These are phyloP conservation scores for Delphinus delphis DNA, from an alignment of 2,113 vertebrate genomes.

Conservation along the genomic window DNA sequence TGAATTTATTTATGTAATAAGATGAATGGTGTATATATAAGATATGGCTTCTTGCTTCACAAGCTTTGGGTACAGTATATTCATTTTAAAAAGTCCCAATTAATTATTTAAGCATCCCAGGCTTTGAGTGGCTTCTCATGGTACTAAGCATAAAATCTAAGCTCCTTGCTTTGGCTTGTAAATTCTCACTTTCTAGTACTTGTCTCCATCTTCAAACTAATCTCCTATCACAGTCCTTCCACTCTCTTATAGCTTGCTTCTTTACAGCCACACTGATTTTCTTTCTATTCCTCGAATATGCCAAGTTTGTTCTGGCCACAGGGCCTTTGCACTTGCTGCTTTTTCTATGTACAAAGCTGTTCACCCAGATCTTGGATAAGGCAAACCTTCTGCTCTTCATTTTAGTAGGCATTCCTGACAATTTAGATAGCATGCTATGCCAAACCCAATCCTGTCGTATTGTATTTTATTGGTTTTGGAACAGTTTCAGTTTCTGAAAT, in stretches of 20 bases:
- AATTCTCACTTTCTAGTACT: background rate
- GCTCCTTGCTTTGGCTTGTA: background rate
- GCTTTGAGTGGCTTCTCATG: background rate
- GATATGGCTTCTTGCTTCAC: background rate
- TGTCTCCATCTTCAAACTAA: background rate
- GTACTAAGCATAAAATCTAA: background rate
- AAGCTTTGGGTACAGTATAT: background rate
- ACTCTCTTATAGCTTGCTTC: background rate
- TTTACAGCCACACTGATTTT: background rate
- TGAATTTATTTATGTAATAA: background rate
- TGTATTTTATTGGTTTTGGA: background rate
- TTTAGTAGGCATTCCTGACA: background rate
- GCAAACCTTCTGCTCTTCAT: background rate
- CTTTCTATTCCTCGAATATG: background rate
- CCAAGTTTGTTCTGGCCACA: background rate
- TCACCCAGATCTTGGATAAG: background rate
- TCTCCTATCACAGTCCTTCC: background rate
- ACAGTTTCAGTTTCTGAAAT: background rate
- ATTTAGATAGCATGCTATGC: background rate
- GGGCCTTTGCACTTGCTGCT: background rate
- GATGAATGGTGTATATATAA: background rate
- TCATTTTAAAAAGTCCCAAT: background rate
- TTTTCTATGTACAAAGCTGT: background rate
- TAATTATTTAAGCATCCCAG: background rate
- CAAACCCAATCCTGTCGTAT: background rate